phyloP scores from a whole-genome alignment of 2,797 vertebrate species.

The Alauda arvensis region DNA sequence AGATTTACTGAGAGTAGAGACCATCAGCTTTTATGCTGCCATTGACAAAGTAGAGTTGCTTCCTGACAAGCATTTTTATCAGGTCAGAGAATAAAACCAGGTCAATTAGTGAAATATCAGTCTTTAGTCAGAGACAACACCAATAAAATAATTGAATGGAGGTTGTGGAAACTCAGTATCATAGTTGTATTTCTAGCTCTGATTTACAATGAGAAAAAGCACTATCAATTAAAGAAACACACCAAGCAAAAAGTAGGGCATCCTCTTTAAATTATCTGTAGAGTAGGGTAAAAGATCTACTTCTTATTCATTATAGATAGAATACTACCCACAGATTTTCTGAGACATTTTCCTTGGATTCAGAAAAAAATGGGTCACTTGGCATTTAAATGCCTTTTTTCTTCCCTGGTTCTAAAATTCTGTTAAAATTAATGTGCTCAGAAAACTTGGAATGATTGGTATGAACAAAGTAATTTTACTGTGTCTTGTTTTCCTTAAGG shows the following conservation, averaged over 20 bases:
- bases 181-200: neutral
- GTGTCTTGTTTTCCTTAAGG: conserved; percentile 60
- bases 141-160: neutral
- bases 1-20: neutral
- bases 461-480: conserved; percentile 51
- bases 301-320: conserved; percentile 49
- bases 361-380: conserved; percentile 58
- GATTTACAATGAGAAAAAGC: conserved; percentile 2
- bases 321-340: conserved; percentile 46
- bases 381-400: conserved; percentile 58
- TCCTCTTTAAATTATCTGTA: conserved; percentile 38
- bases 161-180: neutral
- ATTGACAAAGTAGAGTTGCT: neutral
- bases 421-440: conserved; percentile 46
- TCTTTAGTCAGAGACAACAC: neutral
- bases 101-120: neutral
- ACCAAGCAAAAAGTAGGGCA: conserved; percentile 48
- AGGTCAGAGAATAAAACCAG: neutral
- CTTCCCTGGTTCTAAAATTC: conserved; percentile 42
- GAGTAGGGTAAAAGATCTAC: conserved; percentile 8
- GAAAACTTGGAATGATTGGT: conserved; percentile 57
- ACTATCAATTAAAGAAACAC: conserved; percentile 47
- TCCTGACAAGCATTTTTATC: neutral
- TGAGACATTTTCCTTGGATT: conserved; percentile 37
- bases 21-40: neutral